Evolutionary conservation across 2,113 vertebrate species (phyloP).

Genomic region (Centropristis striata): DNA sequence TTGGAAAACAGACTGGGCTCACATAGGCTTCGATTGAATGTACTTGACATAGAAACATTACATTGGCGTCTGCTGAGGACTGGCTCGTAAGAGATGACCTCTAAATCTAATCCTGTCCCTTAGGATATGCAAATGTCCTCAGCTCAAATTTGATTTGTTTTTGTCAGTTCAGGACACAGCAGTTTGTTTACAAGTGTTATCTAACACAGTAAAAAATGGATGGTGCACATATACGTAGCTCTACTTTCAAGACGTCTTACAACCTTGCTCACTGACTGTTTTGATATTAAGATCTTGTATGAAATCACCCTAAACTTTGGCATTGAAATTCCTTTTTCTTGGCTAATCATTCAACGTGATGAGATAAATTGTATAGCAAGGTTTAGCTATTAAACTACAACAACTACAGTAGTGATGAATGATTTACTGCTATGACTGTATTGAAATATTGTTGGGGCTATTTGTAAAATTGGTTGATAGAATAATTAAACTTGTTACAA

Average conservation of each 20-base stretch:
- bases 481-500: conserved; percentile 9
- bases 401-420: conserved; percentile 14
- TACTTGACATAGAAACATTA: conserved; percentile 79
- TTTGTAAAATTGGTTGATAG: not conserved
- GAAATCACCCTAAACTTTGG: conserved; percentile 9
- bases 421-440: not conserved
- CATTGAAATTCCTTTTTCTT: conserved; percentile 6
- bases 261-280: conserved; percentile 22
- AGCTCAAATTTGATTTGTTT: conserved; percentile 84
- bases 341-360: not conserved
- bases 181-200: conserved; percentile 72
- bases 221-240: conserved; percentile 9
- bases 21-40: conserved; percentile 70
- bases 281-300: not conserved
- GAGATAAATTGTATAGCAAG: not conserved
- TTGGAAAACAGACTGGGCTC: conserved; percentile 63
- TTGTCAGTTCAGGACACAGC: conserved; percentile 78
- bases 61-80: conserved; percentile 73
- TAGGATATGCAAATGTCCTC: conserved; percentile 83
- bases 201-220: conserved; percentile 23
- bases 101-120: conserved; percentile 86
- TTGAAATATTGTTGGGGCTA: not conserved
- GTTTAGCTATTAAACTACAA: conserved; percentile 25
- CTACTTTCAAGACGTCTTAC: conserved; percentile 31
- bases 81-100: conserved; percentile 80